These are phyloP conservation scores for Clanis bilineata DNA, from an alignment of 2,888 invertebrate species.

Conservation along the genomic window DNA sequence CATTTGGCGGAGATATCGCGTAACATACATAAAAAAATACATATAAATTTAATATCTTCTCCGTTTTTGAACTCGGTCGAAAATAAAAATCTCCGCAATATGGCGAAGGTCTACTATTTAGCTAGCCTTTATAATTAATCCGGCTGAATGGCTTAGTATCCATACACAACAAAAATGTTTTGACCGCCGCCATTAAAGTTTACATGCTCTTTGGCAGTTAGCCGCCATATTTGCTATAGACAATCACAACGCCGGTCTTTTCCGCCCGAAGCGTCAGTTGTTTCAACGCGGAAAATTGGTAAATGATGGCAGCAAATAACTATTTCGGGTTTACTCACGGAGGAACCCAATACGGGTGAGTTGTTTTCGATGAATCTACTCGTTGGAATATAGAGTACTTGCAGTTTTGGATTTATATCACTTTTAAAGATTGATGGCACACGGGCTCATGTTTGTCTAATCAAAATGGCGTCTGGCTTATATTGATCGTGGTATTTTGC, in stretches of 20 bases:
- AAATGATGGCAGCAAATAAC: constrained; percentile 94
- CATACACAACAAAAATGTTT: no score
- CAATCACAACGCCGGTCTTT: constrained; percentile 74
- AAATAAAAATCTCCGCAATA: no score
- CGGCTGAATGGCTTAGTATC: no score
- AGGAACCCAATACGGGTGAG: constrained; percentile 95
- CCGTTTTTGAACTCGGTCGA: no score
- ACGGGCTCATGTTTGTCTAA: constrained; percentile 65
- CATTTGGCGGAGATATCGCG: no score
- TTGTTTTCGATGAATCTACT: constrained; percentile 34
- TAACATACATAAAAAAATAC: no score
- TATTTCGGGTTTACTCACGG: constrained; percentile 97
- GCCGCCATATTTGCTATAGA: constrained; percentile 45
- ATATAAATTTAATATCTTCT: no score
- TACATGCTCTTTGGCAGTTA: no score
- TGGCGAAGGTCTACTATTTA: no score
- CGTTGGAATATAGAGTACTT: neutral
- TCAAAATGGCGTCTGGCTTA: constrained; percentile 75
- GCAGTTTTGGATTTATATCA: constrained; percentile 9
- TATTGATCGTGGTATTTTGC: constrained; percentile 62
- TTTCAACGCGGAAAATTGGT: constrained; percentile 73
- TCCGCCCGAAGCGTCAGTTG: constrained; percentile 71
- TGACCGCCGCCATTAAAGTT: no score
- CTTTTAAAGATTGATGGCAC: constrained; percentile 42
- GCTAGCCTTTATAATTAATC: no score